These are phyloP conservation scores for Numida meleagris DNA, from an alignment of 2,113 vertebrate genomes.

Conservation along the genomic window DNA sequence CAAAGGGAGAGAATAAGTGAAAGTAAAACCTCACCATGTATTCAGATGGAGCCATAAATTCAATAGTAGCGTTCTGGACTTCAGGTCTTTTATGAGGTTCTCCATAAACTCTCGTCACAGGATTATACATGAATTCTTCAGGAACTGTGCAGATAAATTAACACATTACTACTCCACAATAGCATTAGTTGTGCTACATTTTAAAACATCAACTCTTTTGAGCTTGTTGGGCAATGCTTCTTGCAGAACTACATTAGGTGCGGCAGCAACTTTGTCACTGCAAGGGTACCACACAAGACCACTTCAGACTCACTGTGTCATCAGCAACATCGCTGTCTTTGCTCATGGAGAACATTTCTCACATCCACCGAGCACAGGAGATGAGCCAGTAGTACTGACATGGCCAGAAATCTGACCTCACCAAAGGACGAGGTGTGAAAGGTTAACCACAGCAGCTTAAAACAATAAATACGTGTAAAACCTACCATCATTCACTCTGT, in stretches of 20 bases:
- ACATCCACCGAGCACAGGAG: background rate
- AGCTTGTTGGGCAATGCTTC: background rate
- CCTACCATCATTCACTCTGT: slow-evolving; percentile 94
- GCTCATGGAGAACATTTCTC: background rate
- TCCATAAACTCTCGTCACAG: slow-evolving; percentile 94
- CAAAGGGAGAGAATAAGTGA: background rate
- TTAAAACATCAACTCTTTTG: background rate
- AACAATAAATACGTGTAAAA: background rate
- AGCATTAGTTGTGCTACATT: background rate
- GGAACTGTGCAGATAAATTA: slow-evolving; percentile 81
- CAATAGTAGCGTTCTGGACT: slow-evolving; percentile 95
- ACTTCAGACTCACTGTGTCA: rapidly evolving
- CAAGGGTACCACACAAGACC: background rate
- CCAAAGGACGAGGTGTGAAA: background rate
- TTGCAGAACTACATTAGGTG: background rate
- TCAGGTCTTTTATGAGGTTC: slow-evolving; percentile 95
- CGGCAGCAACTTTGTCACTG: background rate
- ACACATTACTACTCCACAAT: background rate
- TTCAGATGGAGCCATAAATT: slow-evolving; percentile 98
- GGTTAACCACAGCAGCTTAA: background rate
- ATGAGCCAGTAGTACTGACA: background rate
- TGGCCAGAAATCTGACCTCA: background rate
- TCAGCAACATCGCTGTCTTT: background rate
- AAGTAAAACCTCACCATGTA: slow-evolving; percentile 88
- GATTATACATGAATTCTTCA: slow-evolving; percentile 98